These are phyloP conservation scores for Megaceryle alcyon DNA, from an alignment of 2,797 vertebrate species.

Conservation along the genomic window DNA sequence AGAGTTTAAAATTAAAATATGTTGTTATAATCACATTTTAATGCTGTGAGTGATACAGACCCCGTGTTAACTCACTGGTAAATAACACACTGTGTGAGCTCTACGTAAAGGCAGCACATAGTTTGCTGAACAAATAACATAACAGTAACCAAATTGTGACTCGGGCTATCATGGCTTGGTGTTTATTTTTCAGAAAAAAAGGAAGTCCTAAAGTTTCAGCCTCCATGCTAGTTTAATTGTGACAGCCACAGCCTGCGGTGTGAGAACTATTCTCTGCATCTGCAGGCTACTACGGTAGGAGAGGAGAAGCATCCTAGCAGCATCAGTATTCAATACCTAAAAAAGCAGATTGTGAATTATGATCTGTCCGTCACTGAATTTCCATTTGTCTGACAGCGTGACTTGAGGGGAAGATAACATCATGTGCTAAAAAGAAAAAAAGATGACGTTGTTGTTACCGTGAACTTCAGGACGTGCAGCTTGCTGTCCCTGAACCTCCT, in stretches of 20 bases:
- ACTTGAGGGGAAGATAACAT: not conserved
- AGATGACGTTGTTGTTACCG: not conserved
- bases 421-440: not conserved
- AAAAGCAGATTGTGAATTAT: not conserved
- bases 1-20: not conserved
- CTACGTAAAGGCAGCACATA: not conserved
- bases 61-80: not conserved
- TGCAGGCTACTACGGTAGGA: not conserved
- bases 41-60: not conserved
- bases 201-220: not conserved
- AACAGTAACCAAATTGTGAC: not conserved
- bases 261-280: not conserved
- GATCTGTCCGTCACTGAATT: not conserved
- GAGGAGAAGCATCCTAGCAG: not conserved
- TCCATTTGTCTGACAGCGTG: not conserved
- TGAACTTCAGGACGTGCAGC: not conserved
- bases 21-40: not conserved
- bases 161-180: not conserved
- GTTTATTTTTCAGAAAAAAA: not conserved
- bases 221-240: not conserved
- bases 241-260: not conserved
- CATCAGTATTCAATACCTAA: not conserved
- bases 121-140: not conserved
- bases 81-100: not conserved
- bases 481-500: not conserved